phyloP scores from a whole-genome alignment of 30 jellyfish, hydroid and myxozoan species.

The Aurelia aurita region DNA sequence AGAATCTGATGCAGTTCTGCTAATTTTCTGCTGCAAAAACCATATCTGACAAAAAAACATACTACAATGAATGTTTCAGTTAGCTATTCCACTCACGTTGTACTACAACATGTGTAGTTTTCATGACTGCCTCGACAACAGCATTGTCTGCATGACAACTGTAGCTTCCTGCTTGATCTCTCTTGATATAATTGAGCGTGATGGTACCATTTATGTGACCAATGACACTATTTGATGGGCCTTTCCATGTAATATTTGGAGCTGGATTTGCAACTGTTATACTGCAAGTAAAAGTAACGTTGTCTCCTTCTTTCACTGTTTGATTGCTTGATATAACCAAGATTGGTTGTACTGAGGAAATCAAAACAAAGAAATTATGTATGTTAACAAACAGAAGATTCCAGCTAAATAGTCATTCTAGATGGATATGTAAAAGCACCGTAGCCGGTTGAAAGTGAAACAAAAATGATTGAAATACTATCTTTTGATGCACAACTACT shows the following conservation, averaged over 20 bases:
- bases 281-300: conserved; percentile 22
- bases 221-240: not conserved
- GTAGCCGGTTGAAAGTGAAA: too few relatives aligned
- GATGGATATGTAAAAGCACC: too few relatives aligned
- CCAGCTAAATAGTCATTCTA: too few relatives aligned
- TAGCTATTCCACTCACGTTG: conserved; percentile 3
- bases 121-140: not conserved
- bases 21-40: too few relatives aligned
- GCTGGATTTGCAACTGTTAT: conserved; percentile 52
- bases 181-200: not conserved
- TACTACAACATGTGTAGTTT: not conserved
- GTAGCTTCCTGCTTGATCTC: not conserved
- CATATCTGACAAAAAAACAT: too few relatives aligned
- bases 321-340: not conserved
- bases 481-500: too few relatives aligned
- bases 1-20: too few relatives aligned
- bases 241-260: conserved; percentile 21
- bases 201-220: not conserved
- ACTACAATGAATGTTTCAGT: too few relatives aligned
- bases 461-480: too few relatives aligned
- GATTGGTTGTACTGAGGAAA: too few relatives aligned
- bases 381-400: too few relatives aligned
- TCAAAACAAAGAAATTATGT: too few relatives aligned
- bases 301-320: conserved; percentile 32
- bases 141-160: conserved; percentile 11